Evolutionary conservation across 2,113 vertebrate species (phyloP), one percentile per base, ranked within the genome.

Genomic region (Siphamia tubifer): DNA sequence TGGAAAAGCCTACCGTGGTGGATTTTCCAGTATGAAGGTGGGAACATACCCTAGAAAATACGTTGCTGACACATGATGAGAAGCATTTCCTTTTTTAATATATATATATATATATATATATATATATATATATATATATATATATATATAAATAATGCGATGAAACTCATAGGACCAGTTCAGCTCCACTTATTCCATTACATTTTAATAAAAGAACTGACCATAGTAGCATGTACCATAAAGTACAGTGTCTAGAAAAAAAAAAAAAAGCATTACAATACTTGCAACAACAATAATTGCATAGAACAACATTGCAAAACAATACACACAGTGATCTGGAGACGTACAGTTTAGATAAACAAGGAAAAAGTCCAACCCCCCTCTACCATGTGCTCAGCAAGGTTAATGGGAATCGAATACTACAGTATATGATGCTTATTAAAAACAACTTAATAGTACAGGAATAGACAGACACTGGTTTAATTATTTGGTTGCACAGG

Each of bases 151-250:
- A n/a, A n/a, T 9, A 30, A 0, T 2, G n/a, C 23, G 10, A 17
- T 35, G 15, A 52, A 61, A 76, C 6, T 8, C 12, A 62, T 5
- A 8, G 21, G 32, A 43, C n/a, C 52, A 21, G 21, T 2, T 0
- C 8, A 31, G 19, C 5, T 10, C 5, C 2, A 2, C 16, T 31
- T 71, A 28, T 77, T 81, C 78, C 88, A 85, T 84, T 83, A 83
- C 45, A 65, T 60, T 84, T 93, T 92, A 93, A 90, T 94, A 90
- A 91, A 93, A 91, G 76, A 87, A 87, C 8, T 63, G 66, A 79
- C 54, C 74, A 86, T 85, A 84, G 53, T 81, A 84, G n/a, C 15
- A 8, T 48, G 8, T 48, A 86, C 87, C 72, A 70, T 78, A 84
- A 82, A 84, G 76, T 85, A 90, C 75, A 89, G 70, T 81, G 53